Conservation (phyloP, 2,797 vertebrate genomes). For the Halcyon chelicuti region DNA sequence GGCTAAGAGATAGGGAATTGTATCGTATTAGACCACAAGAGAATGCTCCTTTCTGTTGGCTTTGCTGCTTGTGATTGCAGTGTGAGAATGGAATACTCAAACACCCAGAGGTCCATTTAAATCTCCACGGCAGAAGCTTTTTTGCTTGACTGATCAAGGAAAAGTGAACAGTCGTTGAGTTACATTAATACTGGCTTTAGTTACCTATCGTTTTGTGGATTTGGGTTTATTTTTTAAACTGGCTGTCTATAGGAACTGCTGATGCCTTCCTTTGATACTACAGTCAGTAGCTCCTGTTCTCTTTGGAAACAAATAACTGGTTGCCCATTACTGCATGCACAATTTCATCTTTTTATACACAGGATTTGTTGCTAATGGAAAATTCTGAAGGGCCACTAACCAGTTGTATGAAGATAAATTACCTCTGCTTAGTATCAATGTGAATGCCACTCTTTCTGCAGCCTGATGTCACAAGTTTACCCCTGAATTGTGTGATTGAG, state of each 20-base stretch:
- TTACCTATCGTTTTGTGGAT: background rate
- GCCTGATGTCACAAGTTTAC: background rate
- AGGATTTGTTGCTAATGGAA: background rate
- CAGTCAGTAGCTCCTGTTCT: background rate
- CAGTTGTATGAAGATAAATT: slow-evolving; percentile 27
- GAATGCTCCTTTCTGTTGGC: background rate
- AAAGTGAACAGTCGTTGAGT: slow-evolving; percentile 26
- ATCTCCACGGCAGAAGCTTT: background rate
- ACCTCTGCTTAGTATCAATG: background rate
- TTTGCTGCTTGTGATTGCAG: slow-evolving; percentile 3
- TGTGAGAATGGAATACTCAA: background rate
- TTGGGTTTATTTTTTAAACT: background rate
- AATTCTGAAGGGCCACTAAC: background rate
- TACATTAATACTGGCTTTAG: background rate
- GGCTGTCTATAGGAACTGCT: background rate
- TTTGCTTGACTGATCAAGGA: slow-evolving; percentile 1
- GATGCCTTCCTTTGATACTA: background rate
- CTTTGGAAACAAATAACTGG: background rate
- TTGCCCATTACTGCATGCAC: background rate
- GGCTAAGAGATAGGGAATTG: background rate
- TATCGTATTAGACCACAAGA: background rate
- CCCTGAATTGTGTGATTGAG: slow-evolving; percentile 21
- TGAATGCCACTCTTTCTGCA: slow-evolving; percentile 27
- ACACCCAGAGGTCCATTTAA: background rate
- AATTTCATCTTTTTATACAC: background rate